Percentiles rank a stretch among this genome's conserved stretches.
Evolutionary conservation across 2,113 vertebrate species (phyloP).

Genomic region (Neomonachus schauinslandi): DNA sequence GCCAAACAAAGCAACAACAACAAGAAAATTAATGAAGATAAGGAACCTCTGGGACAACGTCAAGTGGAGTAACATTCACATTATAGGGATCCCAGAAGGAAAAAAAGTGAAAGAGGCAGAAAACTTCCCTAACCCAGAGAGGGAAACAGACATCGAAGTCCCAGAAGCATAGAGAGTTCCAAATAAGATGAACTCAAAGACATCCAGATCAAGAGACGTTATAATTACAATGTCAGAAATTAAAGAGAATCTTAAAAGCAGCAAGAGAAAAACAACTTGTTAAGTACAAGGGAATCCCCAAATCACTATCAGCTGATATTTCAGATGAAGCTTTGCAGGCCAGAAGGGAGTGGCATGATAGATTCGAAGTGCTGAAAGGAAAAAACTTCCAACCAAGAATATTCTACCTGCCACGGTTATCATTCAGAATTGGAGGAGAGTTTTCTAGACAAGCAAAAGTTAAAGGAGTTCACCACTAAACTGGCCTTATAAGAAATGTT

Average conservation of each 20-base stretch:
- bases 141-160: neutral
- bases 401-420: neutral
- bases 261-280: neutral
- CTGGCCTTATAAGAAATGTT: neutral
- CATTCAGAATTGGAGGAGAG: neutral
- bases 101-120: neutral
- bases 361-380: neutral
- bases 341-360: neutral
- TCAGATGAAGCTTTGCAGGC: neutral
- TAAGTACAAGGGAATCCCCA: neutral
- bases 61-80: neutral
- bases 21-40: neutral
- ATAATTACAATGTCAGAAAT: neutral
- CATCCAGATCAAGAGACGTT: neutral
- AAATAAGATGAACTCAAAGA: neutral
- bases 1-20: neutral
- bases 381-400: neutral
- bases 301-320: neutral
- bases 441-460: neutral
- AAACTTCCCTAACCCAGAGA: neutral
- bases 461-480: neutral
- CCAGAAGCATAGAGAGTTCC: neutral
- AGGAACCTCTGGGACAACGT: neutral
- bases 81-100: neutral
- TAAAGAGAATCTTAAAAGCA: neutral